phyloP scores from a whole-genome alignment of 2,113 vertebrate species.

The Phrynosoma blainvillii region DNA sequence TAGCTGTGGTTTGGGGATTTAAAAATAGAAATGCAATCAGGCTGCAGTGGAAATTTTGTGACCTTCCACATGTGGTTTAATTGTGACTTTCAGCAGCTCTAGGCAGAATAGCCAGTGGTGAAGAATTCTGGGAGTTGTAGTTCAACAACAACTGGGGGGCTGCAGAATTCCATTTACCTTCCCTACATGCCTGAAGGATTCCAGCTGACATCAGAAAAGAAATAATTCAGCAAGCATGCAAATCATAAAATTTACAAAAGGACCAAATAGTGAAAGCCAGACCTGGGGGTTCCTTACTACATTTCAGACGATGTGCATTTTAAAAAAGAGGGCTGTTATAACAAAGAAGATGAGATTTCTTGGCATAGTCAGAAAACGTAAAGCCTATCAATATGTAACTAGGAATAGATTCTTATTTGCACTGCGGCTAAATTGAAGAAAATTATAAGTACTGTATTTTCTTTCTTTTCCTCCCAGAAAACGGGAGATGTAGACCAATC shows the following conservation, averaged over 20 bases:
- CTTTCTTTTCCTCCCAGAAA: slow-evolving; percentile 37
- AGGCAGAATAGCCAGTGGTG: too few species aligned
- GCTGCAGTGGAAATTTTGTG: fast-evolving
- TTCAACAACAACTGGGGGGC: too few species aligned
- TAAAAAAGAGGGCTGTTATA: fast-evolving
- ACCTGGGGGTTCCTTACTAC: background rate
- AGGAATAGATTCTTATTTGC: slow-evolving; percentile 60
- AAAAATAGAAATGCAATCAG: background rate
- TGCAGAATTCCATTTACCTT: background rate
- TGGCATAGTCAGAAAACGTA: background rate
- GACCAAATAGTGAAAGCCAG: background rate
- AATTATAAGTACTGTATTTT: slow-evolving; percentile 61
- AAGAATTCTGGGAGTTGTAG: too few species aligned
- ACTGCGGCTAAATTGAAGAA: slow-evolving; percentile 65
- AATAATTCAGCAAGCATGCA: slow-evolving; percentile 1
- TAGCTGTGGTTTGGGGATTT: fast-evolving
- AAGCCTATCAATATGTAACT: slow-evolving; percentile 34
- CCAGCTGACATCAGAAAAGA: background rate
- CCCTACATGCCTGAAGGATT: background rate
- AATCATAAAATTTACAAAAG: background rate
- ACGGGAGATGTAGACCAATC: slow-evolving; percentile 64
- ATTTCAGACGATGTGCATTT: background rate
- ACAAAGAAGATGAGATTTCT: background rate
- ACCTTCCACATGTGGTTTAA: too few species aligned
- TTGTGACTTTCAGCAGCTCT: too few species aligned